A percentile compares a stretch with the other conserved stretches of the same genome.
phyloP scores from a whole-genome alignment of 2,797 vertebrate genomes.

The Pterois miles region DNA sequence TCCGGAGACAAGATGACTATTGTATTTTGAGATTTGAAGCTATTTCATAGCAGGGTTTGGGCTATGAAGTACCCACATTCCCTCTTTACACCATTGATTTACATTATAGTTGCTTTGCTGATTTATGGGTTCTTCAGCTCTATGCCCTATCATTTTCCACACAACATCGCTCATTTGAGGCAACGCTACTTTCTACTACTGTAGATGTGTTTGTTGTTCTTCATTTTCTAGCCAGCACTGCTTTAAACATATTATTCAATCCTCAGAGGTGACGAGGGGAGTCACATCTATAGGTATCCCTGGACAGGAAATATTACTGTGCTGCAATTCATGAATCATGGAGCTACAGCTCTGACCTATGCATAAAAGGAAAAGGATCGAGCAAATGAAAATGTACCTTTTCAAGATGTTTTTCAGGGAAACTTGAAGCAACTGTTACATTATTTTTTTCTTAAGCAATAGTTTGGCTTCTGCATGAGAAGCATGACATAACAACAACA shows the following conservation, averaged over 20 bases:
- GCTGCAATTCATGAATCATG: slow-evolving; percentile 15
- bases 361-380: background rate
- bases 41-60: background rate
- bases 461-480: background rate
- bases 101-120: background rate
- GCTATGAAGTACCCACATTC: background rate
- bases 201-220: background rate
- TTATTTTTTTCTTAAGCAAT: background rate
- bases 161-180: background rate
- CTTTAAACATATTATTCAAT: slow-evolving; percentile 1
- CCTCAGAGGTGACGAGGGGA: slow-evolving; percentile 13
- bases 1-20: slow-evolving; percentile 17
- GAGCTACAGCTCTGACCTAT: slow-evolving; percentile 8
- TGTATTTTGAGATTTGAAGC: slow-evolving; percentile 11
- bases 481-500: background rate
- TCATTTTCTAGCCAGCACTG: background rate
- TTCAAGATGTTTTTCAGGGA: background rate
- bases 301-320: slow-evolving; percentile 6
- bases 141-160: background rate
- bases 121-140: background rate
- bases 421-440: background rate
- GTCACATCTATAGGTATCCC: background rate
- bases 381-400: background rate
- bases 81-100: background rate
- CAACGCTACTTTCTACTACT: background rate